Conservation (phyloP, 2,888 invertebrate genomes). For the Drosophila kokeensis region DNA sequence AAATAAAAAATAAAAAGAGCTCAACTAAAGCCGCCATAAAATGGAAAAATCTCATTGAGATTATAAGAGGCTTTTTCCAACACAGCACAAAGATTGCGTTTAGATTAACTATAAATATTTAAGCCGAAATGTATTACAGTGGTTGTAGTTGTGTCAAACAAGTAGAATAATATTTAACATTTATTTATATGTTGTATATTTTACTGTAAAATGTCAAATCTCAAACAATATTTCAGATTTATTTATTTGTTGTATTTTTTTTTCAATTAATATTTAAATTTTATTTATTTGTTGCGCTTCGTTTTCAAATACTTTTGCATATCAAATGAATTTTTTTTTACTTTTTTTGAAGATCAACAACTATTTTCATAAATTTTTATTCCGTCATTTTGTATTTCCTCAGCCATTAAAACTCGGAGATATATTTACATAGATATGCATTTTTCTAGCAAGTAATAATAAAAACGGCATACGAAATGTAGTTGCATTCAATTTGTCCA, state of each 20-base stretch:
- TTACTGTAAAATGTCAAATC: neutral
- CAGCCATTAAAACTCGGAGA: neutral
- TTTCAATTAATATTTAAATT: neutral
- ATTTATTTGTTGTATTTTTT: neutral
- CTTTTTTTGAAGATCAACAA: neutral
- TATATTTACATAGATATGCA: neutral
- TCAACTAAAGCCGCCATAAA: conserved; percentile 25
- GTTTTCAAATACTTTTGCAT: neutral
- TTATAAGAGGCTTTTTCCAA: conserved; percentile 19
- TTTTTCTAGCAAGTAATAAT: neutral
- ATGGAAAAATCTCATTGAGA: conserved; percentile 15
- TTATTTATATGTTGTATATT: neutral
- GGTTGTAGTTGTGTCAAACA: neutral
- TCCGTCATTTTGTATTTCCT: neutral
- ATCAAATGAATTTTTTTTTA: neutral
- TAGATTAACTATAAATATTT: conserved; percentile 10
- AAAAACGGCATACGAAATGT: conserved; percentile 1
- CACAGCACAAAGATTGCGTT: conserved; percentile 18
- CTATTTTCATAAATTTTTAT: neutral
- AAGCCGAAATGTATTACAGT: conserved; percentile 4
- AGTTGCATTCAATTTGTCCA: conserved; percentile 1
- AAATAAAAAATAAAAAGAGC: conserved; percentile 35
- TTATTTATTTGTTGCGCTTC: neutral
- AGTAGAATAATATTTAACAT: neutral
- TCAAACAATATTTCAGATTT: neutral